Percentiles rank a stretch among this genome's conserved stretches.
These are phyloP conservation scores for Pseudanteris insignis DNA, from an alignment of 2,888 invertebrate species.

Conservation along the genomic window DNA sequence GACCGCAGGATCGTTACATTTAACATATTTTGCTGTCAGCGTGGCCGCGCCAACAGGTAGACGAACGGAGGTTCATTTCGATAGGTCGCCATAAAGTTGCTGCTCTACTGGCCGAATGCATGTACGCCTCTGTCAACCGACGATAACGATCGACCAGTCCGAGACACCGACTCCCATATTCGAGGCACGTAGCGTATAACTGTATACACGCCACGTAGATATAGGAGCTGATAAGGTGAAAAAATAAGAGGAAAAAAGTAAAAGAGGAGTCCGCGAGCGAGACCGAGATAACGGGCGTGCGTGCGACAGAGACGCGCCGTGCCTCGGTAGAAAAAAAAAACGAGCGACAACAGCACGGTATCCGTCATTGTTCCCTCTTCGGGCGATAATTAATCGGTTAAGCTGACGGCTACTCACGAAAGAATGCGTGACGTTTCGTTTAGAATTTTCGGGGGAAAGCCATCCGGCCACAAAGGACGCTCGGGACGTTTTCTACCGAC, in stretches of 20 bases:
- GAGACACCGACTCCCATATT: slow-evolving; percentile 40
- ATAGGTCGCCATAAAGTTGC: slow-evolving; percentile 43
- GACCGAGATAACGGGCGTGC: background rate
- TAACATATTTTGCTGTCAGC: slow-evolving; percentile 37
- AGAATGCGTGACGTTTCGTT: slow-evolving; percentile 27
- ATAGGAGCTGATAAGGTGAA: slow-evolving; percentile 31
- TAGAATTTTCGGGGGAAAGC: slow-evolving; percentile 8
- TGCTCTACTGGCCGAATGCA: slow-evolving; percentile 38
- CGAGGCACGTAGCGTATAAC: slow-evolving; percentile 37
- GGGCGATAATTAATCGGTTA: slow-evolving; percentile 33
- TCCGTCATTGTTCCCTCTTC: slow-evolving; percentile 29
- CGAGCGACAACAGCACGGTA: slow-evolving; percentile 6
- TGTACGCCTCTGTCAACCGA: slow-evolving; percentile 38
- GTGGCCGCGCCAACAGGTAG: slow-evolving; percentile 36
- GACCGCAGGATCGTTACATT: slow-evolving; percentile 21
- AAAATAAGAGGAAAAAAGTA: slow-evolving; percentile 14
- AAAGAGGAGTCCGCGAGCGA: background rate
- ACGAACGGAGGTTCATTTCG: slow-evolving; percentile 34
- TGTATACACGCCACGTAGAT: slow-evolving; percentile 33
- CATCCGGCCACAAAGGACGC: slow-evolving; percentile 4
- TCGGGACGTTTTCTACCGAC: slow-evolving; percentile 2
- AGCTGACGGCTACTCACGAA: slow-evolving; percentile 25
- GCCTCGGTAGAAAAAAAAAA: slow-evolving; percentile 1
- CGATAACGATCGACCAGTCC: slow-evolving; percentile 37
- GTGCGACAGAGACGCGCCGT: no score